phyloP scores from a whole-genome alignment of 2,888 invertebrate species.

The Clusia tigrina region DNA sequence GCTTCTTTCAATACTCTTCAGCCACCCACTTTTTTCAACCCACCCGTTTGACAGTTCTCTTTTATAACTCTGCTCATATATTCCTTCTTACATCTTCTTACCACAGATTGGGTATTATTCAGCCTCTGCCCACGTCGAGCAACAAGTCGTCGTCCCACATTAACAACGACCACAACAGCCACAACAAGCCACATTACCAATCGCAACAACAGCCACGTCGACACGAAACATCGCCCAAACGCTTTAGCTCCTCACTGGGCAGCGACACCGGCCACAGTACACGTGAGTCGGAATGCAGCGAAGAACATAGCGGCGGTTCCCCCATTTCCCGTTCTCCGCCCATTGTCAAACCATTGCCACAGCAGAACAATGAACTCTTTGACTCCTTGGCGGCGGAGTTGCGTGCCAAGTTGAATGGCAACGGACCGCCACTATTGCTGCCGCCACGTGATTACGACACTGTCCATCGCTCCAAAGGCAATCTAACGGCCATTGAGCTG shows the following conservation, averaged over 20 bases:
- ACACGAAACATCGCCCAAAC: constrained; percentile 62
- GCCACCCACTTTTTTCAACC: too few relatives aligned
- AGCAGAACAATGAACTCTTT: constrained; percentile 78
- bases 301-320: constrained; percentile 68
- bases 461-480: constrained; percentile 77
- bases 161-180: constrained; percentile 33
- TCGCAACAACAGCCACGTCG: constrained; percentile 62
- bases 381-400: constrained; percentile 93
- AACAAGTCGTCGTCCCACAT: constrained; percentile 37
- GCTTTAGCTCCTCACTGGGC: constrained; percentile 77
- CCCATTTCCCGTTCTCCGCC: constrained; percentile 60
- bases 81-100: not conserved
- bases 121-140: constrained; percentile 45
- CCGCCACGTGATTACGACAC: constrained; percentile 96
- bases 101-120: constrained; percentile 55
- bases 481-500: constrained; percentile 76
- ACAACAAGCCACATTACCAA: constrained; percentile 68
- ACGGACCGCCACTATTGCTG: constrained; percentile 79
- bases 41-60: too few relatives aligned
- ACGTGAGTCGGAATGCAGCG: constrained; percentile 75
- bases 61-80: not conserved
- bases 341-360: constrained; percentile 45
- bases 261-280: constrained; percentile 77
- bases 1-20: too few relatives aligned
- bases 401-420: constrained; percentile 74